Conservation (phyloP, 2,888 invertebrate genomes). For the Galeopsomyia nigrocyanea region DNA sequence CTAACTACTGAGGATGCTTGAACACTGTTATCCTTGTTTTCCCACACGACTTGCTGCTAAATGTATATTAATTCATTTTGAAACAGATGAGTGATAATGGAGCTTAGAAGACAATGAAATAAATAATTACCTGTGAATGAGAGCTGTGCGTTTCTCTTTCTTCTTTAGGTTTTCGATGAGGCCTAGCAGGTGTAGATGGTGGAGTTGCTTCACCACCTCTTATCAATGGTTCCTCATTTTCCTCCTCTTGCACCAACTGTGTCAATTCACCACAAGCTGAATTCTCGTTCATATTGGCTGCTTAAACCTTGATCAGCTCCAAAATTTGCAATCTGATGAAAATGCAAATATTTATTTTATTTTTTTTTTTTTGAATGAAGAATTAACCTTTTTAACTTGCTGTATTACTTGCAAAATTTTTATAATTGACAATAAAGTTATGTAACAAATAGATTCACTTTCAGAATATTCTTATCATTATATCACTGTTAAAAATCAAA, state of each 20-base stretch:
- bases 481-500: too few relatives aligned
- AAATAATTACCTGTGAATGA: slow-evolving; percentile 47
- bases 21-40: slow-evolving; percentile 61
- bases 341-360: too few relatives aligned
- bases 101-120: background rate
- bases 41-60: slow-evolving; percentile 66
- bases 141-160: slow-evolving; percentile 62
- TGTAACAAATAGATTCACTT: too few relatives aligned
- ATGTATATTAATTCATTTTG: slow-evolving; percentile 21
- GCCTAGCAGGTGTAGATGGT: slow-evolving; percentile 66
- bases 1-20: slow-evolving; percentile 64
- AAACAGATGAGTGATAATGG: background rate
- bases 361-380: too few relatives aligned
- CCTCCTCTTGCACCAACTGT: slow-evolving; percentile 68
- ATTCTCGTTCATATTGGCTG: slow-evolving; percentile 62
- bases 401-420: too few relatives aligned
- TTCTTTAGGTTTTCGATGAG: slow-evolving; percentile 60
- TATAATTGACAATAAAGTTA: too few relatives aligned
- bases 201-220: slow-evolving; percentile 67
- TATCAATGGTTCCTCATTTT: slow-evolving; percentile 64
- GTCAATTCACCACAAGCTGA: slow-evolving; percentile 68
- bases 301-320: too few relatives aligned
- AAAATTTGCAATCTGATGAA: too few relatives aligned
- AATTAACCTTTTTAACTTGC: too few relatives aligned
- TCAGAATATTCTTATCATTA: too few relatives aligned